Evolutionary conservation across 2,797 vertebrate species (phyloP).

Genomic region (Garrulus glandarius): DNA sequence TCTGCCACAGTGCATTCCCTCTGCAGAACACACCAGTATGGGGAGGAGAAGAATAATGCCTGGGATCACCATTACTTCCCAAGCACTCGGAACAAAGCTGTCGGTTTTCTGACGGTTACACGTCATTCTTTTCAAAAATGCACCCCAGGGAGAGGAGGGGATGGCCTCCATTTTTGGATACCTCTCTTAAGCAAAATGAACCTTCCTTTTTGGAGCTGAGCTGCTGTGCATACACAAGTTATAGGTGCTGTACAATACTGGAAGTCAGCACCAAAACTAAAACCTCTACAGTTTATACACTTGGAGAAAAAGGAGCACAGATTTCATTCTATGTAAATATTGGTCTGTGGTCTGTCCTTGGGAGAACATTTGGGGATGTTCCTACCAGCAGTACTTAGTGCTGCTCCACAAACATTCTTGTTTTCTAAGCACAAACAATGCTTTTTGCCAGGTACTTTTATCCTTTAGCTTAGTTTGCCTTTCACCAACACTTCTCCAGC

Average conservation of each 20-base stretch:
- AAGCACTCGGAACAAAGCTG: background rate
- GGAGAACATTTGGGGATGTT: background rate
- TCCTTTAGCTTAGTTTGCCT: background rate
- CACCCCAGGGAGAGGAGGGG: fast-evolving
- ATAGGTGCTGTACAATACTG: background rate
- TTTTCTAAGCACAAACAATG: background rate
- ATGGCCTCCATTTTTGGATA: background rate
- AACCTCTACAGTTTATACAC: background rate
- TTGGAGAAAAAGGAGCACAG: background rate
- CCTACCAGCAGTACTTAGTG: background rate
- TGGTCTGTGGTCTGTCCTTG: background rate
- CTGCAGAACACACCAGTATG: background rate
- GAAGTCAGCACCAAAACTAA: background rate
- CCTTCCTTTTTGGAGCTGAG: background rate
- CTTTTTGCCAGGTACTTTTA: background rate
- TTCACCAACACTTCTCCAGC: background rate
- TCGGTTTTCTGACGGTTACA: background rate
- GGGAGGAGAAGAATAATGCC: background rate
- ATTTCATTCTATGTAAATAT: background rate
- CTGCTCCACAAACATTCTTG: background rate
- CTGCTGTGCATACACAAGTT: background rate
- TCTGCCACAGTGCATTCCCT: fast-evolving
- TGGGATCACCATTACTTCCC: background rate
- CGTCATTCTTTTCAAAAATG: background rate
- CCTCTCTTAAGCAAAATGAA: background rate